phyloP scores from a whole-genome alignment of 2,888 invertebrate genomes.

The Caradrina clavipalpis region DNA sequence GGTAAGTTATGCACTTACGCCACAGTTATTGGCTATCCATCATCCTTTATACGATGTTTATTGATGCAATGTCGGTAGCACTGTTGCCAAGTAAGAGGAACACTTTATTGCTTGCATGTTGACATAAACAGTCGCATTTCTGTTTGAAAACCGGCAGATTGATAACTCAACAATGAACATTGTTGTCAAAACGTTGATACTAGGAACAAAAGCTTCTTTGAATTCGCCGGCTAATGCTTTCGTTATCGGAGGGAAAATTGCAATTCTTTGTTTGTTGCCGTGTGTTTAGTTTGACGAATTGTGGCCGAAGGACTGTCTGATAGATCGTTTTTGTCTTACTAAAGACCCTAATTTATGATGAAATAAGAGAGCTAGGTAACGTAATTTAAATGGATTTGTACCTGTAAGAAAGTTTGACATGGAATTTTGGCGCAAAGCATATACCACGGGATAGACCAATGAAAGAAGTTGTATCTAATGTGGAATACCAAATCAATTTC shows the following conservation, averaged over 20 bases:
- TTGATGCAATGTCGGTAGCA: slow-evolving; percentile 18
- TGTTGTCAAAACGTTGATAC: slow-evolving; percentile 52
- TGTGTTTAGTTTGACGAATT: slow-evolving; percentile 16
- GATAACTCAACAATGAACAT: slow-evolving; percentile 52
- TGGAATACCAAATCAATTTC: neutral
- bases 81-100: slow-evolving; percentile 23
- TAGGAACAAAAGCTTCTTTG: slow-evolving; percentile 49
- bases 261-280: slow-evolving; percentile 28
- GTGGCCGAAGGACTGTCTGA: neutral
- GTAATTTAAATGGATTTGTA: neutral
- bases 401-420: too few species aligned
- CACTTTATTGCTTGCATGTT: slow-evolving; percentile 15
- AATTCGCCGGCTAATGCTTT: slow-evolving; percentile 31
- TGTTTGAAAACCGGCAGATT: slow-evolving; percentile 31
- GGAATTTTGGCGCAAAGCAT: neutral
- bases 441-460: neutral
- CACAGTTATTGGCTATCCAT: slow-evolving; percentile 17
- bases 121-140: slow-evolving; percentile 30
- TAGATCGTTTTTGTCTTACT: neutral
- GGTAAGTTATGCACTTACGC: neutral
- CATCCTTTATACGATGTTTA: slow-evolving; percentile 9
- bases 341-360: neutral
- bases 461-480: neutral
- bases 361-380: neutral
- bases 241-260: slow-evolving; percentile 32